Percentiles rank a stretch among this genome's conserved stretches.
Evolutionary conservation across 2,113 vertebrate genomes (phyloP).

Genomic region (Neofelis nebulosa): DNA sequence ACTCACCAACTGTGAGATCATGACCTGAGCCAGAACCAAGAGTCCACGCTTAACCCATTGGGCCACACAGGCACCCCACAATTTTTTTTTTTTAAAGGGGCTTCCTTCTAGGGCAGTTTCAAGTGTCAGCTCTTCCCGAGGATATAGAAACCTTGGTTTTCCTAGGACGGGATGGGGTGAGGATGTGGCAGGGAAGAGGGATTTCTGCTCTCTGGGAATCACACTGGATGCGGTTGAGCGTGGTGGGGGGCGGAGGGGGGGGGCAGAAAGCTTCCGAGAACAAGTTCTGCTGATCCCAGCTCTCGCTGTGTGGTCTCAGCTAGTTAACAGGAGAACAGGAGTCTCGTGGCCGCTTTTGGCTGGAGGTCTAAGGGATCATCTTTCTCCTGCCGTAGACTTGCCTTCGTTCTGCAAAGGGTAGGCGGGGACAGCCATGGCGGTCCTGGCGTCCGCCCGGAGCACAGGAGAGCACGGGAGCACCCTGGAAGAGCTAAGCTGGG

Average conservation of each 20-base stretch:
- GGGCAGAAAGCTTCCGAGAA: background rate
- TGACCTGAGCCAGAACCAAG: no score
- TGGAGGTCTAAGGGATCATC: background rate
- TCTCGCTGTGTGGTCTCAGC: background rate
- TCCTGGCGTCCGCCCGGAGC: background rate
- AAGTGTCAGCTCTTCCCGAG: background rate
- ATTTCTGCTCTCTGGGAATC: background rate
- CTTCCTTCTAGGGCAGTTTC: background rate
- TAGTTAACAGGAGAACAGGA: background rate
- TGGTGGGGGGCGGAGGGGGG: background rate
- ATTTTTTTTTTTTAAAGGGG: background rate
- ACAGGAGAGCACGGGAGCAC: background rate
- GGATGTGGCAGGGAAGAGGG: background rate
- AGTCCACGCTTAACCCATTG: no score
- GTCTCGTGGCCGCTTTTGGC: conserved; percentile 31
- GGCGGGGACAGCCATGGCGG: conserved; percentile 59
- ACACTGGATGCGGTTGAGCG: background rate
- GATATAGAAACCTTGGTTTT: background rate
- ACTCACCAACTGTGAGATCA: no score
- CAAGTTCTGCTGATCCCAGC: background rate
- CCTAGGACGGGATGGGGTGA: background rate
- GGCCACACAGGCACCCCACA: no score
- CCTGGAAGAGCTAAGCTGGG: background rate
- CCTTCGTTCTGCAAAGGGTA: background rate
- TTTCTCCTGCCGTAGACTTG: background rate